Conservation (phyloP, 2,888 invertebrate species). For the Trachelus troglodyta region DNA sequence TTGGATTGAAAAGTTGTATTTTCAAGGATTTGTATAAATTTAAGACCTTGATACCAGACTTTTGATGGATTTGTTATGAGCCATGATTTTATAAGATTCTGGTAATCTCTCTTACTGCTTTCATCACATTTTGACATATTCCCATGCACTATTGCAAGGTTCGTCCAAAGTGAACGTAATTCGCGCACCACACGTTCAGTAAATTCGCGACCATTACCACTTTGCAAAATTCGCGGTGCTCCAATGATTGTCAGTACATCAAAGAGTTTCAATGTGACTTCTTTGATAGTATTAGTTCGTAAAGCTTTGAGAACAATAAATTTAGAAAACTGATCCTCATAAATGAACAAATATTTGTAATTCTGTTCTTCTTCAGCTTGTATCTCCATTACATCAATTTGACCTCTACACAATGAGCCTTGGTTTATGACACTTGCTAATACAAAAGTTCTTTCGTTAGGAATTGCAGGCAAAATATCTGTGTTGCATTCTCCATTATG, state of each 20-base stretch:
- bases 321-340: constrained; percentile 49
- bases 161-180: constrained; percentile 39
- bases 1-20: constrained; percentile 40
- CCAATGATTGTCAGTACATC: constrained; percentile 51
- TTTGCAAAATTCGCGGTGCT: constrained; percentile 48
- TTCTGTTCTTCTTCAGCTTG: constrained; percentile 24
- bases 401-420: constrained; percentile 29
- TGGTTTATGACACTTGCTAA: neutral
- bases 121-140: constrained; percentile 29
- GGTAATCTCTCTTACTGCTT: constrained; percentile 37
- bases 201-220: constrained; percentile 45
- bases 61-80: constrained; percentile 40
- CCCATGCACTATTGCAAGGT: constrained; percentile 44
- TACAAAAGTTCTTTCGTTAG: neutral
- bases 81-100: constrained; percentile 41
- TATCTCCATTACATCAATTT: constrained; percentile 52
- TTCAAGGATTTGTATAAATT: constrained; percentile 45
- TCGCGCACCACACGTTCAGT: constrained; percentile 45
- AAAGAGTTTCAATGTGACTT: constrained; percentile 44
- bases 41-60: constrained; percentile 46
- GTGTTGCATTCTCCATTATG: neutral
- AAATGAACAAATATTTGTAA: constrained; percentile 45
- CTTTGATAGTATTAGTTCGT: constrained; percentile 30
- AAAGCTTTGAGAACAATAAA: constrained; percentile 47
- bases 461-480: neutral